These are phyloP conservation scores for Phortica okadai DNA, from an alignment of 2,888 invertebrate genomes.

Conservation along the genomic window DNA sequence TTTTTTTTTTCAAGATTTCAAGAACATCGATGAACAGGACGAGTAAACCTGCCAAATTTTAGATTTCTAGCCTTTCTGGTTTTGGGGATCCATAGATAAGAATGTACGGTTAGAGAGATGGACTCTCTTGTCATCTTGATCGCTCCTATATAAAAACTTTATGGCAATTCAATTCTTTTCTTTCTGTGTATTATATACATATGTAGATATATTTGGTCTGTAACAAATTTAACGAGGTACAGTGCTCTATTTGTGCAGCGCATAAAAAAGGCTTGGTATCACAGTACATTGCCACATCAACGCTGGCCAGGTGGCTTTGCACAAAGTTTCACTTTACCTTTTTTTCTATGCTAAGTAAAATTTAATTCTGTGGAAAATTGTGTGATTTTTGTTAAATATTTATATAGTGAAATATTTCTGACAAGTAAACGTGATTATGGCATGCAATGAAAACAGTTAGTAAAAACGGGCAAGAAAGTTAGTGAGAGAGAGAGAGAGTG, in stretches of 20 bases:
- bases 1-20: no score
- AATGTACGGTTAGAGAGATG: no score
- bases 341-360: conserved; percentile 53
- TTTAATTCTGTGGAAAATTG: conserved; percentile 61
- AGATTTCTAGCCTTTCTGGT: no score
- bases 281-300: neutral
- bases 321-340: neutral
- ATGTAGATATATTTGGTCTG: no score
- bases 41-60: neutral
- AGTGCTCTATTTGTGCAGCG: no score
- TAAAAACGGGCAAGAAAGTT: conserved; percentile 4
- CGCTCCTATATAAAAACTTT: no score
- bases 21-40: neutral
- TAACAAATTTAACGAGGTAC: no score
- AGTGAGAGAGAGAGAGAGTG: neutral
- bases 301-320: neutral
- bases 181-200: no score
- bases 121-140: no score
- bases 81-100: no score
- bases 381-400: conserved; percentile 55
- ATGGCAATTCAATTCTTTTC: no score
- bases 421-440: conserved; percentile 5
- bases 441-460: conserved; percentile 5
- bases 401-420: conserved; percentile 50
- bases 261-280: neutral